phyloP scores from a whole-genome alignment of 1,140 invertebrate genomes.

The Trypoxylus dichotomus region DNA sequence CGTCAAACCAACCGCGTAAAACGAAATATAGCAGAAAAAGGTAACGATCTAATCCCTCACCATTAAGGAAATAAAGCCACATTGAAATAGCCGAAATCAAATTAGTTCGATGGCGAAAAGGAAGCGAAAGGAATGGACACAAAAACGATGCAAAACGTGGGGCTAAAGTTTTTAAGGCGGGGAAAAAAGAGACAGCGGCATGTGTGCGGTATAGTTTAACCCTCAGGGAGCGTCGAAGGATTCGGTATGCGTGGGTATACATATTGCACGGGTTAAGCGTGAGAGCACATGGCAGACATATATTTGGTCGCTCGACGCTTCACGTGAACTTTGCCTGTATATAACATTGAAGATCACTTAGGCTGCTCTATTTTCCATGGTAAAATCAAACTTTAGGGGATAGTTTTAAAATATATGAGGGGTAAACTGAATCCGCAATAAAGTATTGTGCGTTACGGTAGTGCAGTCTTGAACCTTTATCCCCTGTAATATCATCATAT shows the following conservation, averaged over 20 bases:
- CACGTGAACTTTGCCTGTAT: slow-evolving; percentile 14
- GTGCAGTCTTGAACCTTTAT: neutral
- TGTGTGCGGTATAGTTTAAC: slow-evolving; percentile 5
- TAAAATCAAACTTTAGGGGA: slow-evolving; percentile 16
- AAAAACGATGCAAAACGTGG: neutral
- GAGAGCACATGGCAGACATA: slow-evolving; percentile 11
- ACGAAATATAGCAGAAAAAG: slow-evolving; percentile 1
- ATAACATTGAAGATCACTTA: slow-evolving; percentile 25
- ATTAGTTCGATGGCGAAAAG: slow-evolving; percentile 13
- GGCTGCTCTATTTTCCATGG: neutral
- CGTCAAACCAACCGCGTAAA: neutral
- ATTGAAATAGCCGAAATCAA: slow-evolving; percentile 13
- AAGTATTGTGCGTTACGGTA: neutral
- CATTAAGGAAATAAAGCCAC: slow-evolving; percentile 15
- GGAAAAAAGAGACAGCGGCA: neutral
- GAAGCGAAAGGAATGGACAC: neutral
- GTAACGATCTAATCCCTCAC: neutral
- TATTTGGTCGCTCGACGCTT: neutral
- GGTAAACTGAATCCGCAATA: slow-evolving; percentile 11
- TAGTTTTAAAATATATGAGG: slow-evolving; percentile 19
- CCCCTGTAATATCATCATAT: neutral
- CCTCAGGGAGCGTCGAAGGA: neutral
- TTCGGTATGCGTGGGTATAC: neutral
- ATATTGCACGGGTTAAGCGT: slow-evolving; percentile 19
- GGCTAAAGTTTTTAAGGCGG: neutral